phyloP scores from a whole-genome alignment of 1,140 invertebrate species.

The Pinna nobilis region DNA sequence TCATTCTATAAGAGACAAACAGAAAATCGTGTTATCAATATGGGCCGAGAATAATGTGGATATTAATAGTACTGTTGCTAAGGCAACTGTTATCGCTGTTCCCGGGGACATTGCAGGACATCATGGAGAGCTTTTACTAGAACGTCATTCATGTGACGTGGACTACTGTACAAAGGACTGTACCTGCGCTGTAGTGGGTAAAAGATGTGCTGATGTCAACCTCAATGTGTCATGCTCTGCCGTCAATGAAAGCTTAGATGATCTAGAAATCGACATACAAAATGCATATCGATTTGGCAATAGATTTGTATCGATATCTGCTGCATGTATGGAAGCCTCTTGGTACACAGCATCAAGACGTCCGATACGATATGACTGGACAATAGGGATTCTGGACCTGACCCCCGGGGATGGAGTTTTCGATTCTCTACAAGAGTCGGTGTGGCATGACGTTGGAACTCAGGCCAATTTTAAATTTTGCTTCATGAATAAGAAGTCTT shows the following conservation, averaged over 20 bases:
- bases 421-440: constrained; percentile 9
- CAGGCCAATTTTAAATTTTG: constrained; percentile 22
- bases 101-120: not conserved
- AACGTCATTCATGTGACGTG: constrained; percentile 45
- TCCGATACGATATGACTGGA: constrained; percentile 39
- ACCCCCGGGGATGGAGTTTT: constrained; percentile 37
- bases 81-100: too few relatives aligned
- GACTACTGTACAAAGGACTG: constrained; percentile 44
- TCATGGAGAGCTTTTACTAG: constrained; percentile 25
- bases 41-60: constrained; percentile 41
- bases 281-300: not conserved
- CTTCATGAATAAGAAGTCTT: constrained; percentile 1
- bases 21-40: too few relatives aligned
- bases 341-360: constrained; percentile 16
- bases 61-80: too few relatives aligned
- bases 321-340: constrained; percentile 38
- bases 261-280: not conserved
- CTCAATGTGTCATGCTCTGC: not conserved
- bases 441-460: constrained; percentile 41
- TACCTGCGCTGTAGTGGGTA: constrained; percentile 44
- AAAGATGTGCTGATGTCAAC: constrained; percentile 25
- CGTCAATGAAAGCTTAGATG: not conserved
- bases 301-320: constrained; percentile 6
- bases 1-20: too few relatives aligned
- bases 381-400: constrained; percentile 23